Conservation (phyloP, 1,140 invertebrate species). For the Drosophila takahashii region DNA sequence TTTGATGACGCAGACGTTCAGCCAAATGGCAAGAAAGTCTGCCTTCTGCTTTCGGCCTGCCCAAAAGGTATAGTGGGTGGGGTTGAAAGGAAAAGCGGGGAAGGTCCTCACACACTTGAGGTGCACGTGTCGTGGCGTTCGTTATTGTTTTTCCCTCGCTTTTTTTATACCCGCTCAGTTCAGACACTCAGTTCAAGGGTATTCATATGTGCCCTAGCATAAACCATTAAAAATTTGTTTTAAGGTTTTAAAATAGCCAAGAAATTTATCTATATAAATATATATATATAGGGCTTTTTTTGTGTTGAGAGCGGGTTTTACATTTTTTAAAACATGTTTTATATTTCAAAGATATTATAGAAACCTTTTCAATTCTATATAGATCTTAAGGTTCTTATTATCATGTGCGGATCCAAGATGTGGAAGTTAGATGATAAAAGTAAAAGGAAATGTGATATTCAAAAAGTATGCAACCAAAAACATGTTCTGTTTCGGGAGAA, state of each 20-base stretch:
- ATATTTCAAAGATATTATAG: too few relatives aligned
- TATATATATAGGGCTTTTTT: background rate
- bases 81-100: background rate
- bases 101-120: constrained; percentile 30
- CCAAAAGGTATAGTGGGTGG: constrained; percentile 11
- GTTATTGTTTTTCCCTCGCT: constrained; percentile 26
- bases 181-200: constrained; percentile 29
- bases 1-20: constrained; percentile 71
- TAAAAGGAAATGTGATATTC: too few relatives aligned
- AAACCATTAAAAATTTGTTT: constrained; percentile 6
- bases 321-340: too few relatives aligned
- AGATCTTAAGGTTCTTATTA: too few relatives aligned
- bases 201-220: background rate
- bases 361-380: background rate
- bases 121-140: constrained; percentile 53
- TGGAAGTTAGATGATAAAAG: too few relatives aligned
- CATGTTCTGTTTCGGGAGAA: too few relatives aligned
- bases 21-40: constrained; percentile 36
- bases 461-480: too few relatives aligned
- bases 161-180: background rate
- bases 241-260: constrained; percentile 11
- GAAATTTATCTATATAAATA: constrained; percentile 15
- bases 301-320: too few relatives aligned
- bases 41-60: constrained; percentile 9
- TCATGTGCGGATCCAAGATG: too few relatives aligned